Evolutionary conservation across 2,888 invertebrate genomes (phyloP), one percentile per base, ranked within the genome.

Genomic region (Holacanthella duospinosa): DNA sequence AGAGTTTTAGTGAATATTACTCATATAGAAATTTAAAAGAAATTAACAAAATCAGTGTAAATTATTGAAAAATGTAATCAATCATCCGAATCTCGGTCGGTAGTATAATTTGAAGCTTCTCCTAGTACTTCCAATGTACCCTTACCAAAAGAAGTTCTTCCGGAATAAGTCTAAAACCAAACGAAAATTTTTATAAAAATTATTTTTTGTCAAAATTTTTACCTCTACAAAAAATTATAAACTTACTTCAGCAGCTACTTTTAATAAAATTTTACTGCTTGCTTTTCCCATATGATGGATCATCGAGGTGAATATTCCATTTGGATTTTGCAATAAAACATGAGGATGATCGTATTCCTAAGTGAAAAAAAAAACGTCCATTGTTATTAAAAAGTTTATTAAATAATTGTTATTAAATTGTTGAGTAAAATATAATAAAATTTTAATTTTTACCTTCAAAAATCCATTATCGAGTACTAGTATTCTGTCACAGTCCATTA

Each of bases 261-360:
- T 53, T 43, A 62, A 63, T 28, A 69, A 56, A 29, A 64, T 60
- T 29, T 60, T 59, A 36, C 61, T 60, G 48, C 64, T 64, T 28
- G 80, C 76, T 63, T 82, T 80, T 3, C 88, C 88, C 0, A 86
- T 86, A 74, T 88, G 85, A 43, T 86, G 82, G 0, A 87, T 85
- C 73, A 88, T 77, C 19, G 81, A 77, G 68, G 84, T 83, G 74
- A 89, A 83, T 64, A 82, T 79, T 0, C 86, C 84, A 1, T 78
- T 78, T 67, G 79, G 77, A 72, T 83, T 80, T 28, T 83, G 80
- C 69, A 88, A 74, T 43, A 89, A 75, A 71, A 83, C 79, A 75
- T 83, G 83, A 0, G 94, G 92, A 74, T 87, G 85, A 6, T 87
- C 89, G 53, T 86, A 84, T 76, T 94, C 93, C 64, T 78, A 29